A percentile compares a stretch with the other conserved stretches of the same genome.
phyloP scores from a whole-genome alignment of 2,113 vertebrate species.

The Columba janthina region DNA sequence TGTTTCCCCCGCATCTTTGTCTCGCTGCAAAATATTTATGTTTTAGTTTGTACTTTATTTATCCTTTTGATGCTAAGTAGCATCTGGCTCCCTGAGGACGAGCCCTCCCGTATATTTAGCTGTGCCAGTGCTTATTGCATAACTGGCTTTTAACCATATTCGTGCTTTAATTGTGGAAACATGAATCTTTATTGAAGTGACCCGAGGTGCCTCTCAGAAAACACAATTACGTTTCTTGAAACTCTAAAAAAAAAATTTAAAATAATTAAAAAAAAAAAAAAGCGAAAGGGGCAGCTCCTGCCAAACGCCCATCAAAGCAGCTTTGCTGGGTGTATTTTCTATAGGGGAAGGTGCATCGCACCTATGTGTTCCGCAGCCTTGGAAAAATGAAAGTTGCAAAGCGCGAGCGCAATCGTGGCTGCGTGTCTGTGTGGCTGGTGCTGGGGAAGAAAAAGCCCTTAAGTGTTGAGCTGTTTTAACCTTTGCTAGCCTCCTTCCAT shows the following conservation, averaged over 20 bases:
- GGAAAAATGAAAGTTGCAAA: slow-evolving; percentile 28
- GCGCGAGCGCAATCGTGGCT: not conserved
- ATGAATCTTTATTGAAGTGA: slow-evolving; percentile 3
- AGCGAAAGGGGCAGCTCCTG: not conserved
- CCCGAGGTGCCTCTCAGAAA: slow-evolving; percentile 21
- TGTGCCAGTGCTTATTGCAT: slow-evolving; percentile 16
- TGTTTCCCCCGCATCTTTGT: slow-evolving; percentile 12
- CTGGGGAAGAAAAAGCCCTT: slow-evolving; percentile 33
- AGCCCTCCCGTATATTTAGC: slow-evolving; percentile 46
- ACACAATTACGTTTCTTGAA: slow-evolving; percentile 11
- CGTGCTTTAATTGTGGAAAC: slow-evolving; percentile 32
- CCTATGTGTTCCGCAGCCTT: not conserved
- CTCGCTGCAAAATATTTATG: slow-evolving; percentile 47
- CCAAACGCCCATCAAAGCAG: not conserved
- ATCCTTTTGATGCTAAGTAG: slow-evolving; percentile 35
- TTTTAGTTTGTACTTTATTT: slow-evolving; percentile 40
- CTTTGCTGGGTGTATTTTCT: not conserved
- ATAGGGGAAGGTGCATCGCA: not conserved
- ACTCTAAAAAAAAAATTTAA: not conserved
- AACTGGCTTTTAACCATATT: slow-evolving; percentile 38
- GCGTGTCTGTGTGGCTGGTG: slow-evolving; percentile 38
- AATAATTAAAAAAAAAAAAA: not conserved
- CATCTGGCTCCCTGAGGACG: slow-evolving; percentile 31
- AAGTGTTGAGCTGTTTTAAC: slow-evolving; percentile 91
- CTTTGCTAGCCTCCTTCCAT: slow-evolving; percentile 92